Base-by-base conservation (phyloP, 2,888 invertebrate species). In the Cephus sareptanus region DNA sequence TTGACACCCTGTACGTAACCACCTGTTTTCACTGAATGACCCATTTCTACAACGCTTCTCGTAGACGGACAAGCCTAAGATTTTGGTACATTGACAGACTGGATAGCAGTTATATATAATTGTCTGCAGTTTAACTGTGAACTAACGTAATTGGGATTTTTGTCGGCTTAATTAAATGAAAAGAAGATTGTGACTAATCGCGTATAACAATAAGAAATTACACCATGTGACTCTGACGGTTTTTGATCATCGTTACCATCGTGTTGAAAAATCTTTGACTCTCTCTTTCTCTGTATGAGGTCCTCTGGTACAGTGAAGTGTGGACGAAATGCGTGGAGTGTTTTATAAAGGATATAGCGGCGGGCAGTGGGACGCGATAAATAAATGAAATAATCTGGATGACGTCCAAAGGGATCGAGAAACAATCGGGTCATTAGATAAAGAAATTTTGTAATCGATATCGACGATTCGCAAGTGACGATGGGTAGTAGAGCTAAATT, bases 371-470 rank as follows among this genome's bases (percentile, higher is more conserved):
- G 31, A 34, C 71, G 71, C 31, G 31, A 34, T 31, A 71, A 31
- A 71, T 33, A 34, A 71, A 23, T 31, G 11, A 34, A 71, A 71
- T 71, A 34, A 23, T 34, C 23, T 74, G 34, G 74, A 74, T 23
- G 74, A 35, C 13, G 74, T 34, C 71, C 71, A 71, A 71, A 30
- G 33, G 31, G 31, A 34, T 71, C 71, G 71, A 71, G 31, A 71
- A 71, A 23, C 71, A 31, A 71, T 71, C 71, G 74, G 77, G 34
- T 34, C 75, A 78, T 76, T 76, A 78, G 78, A 76, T 78, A 81
- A 83, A 82, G 81, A 83, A 82, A 87, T 88, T 89, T 88, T 86
- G 89, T 88, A 88, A 90, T 87, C 87, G 89, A 89, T 89, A 89
- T 89, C 88, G 81, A 83, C 83, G 86, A 87, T 89, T 88, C 87